Evolutionary conservation across 2,888 invertebrate genomes (phyloP).

Genomic region (Drosophila kanekoi): DNA sequence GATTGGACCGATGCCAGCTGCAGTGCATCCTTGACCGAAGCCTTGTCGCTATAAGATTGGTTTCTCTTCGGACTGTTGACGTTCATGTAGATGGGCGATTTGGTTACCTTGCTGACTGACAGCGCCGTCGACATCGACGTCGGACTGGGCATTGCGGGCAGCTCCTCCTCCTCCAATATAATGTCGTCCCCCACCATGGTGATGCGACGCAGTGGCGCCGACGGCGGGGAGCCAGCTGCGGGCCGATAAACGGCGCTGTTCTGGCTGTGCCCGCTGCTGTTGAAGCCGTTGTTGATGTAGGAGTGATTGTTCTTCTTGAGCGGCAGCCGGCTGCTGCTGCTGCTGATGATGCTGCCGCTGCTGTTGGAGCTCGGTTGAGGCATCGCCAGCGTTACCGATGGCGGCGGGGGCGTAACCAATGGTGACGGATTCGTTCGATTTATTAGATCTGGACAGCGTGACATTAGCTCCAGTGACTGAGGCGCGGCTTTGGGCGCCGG

Average conservation of each 20-base stretch:
- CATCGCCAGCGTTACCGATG: no score
- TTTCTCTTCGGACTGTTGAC: constrained; percentile 78
- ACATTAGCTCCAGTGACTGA: constrained; percentile 53
- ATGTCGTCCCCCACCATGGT: constrained; percentile 83
- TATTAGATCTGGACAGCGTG: constrained; percentile 59
- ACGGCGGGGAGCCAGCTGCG: constrained; percentile 54
- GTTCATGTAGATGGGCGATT: constrained; percentile 75
- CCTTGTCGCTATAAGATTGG: constrained; percentile 80
- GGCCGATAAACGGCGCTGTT: constrained; percentile 58
- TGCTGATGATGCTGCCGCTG: constrained; percentile 30
- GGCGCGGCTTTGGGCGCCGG: constrained; percentile 13
- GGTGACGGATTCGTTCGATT: constrained; percentile 51
- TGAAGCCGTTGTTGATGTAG: constrained; percentile 68
- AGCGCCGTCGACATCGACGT: constrained; percentile 26
- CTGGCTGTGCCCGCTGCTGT: constrained; percentile 44
- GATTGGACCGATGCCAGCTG: constrained; percentile 4
- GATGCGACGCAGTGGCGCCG: constrained; percentile 74
- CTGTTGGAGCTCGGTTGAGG: constrained; percentile 13
- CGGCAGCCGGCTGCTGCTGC: constrained; percentile 50
- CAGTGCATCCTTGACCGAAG: constrained; percentile 68
- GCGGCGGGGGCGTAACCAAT: constrained; percentile 5
- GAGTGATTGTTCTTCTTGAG: constrained; percentile 77
- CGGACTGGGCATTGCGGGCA: constrained; percentile 51
- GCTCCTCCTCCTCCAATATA: constrained; percentile 84
- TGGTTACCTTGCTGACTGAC: constrained; percentile 38